These are phyloP conservation scores for Nestor notabilis DNA, from an alignment of 2,113 vertebrate species.

Conservation along the genomic window DNA sequence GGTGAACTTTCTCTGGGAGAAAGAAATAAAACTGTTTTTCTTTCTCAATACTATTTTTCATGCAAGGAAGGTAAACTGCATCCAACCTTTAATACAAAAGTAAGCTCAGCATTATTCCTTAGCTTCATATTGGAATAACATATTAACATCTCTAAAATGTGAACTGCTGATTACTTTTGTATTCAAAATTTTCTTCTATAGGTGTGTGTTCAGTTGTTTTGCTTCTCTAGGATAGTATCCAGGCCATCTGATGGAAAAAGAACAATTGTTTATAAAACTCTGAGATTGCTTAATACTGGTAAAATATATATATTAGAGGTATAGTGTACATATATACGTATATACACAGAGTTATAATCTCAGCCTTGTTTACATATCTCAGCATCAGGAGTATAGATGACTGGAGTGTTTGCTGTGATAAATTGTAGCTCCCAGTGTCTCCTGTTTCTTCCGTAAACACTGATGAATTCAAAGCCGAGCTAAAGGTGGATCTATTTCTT, in stretches of 20 bases:
- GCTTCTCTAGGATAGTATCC: not conserved
- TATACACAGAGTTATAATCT: not conserved
- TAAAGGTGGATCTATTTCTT: conserved; percentile 46
- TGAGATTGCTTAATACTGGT: not conserved
- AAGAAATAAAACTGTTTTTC: not conserved
- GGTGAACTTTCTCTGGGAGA: not conserved
- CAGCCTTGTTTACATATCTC: not conserved
- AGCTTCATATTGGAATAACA: not conserved
- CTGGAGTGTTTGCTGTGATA: not conserved
- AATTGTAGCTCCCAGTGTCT: not conserved
- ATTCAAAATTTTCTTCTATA: not conserved
- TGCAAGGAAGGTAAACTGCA: not conserved
- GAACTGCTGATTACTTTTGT: not conserved
- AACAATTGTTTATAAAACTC: not conserved
- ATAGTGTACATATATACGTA: not conserved
- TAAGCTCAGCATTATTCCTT: not conserved
- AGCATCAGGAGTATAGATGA: not conserved
- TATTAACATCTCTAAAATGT: not conserved
- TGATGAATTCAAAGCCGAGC: not conserved
- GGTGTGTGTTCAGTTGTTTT: not conserved
- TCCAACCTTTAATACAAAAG: not conserved
- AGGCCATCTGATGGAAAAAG: not conserved
- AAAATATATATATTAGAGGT: too few relatives aligned
- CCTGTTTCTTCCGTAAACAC: conserved; percentile 8
- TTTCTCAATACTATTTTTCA: not conserved